Evolutionary conservation across 2,797 vertebrate genomes (phyloP), one percentile per base, ranked within the genome.

Genomic region (Enteromius treurensis): DNA sequence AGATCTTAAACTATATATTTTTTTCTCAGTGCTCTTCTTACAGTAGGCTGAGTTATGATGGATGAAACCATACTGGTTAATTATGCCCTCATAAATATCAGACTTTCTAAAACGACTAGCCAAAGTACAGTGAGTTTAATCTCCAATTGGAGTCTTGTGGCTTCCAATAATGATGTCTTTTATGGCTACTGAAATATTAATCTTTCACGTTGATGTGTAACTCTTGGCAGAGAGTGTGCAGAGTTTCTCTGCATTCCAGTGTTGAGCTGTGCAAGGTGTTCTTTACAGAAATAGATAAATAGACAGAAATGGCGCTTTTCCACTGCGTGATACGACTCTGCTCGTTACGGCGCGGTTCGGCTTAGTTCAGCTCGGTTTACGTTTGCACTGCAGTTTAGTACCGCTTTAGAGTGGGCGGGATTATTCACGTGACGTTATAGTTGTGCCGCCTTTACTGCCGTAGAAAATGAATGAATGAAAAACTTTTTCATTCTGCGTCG

Each of bases 171-270:
- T 53, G 10, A 77, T 64, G 34, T 69, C 37, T 83, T 86, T 65
- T 78, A 86, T 81, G 71, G 58, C 65, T 80, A 70, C 70, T 86
- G n/a, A 86, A 88, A 80, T 84, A 88, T 86, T 80, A 85, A 86
- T 79, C 23, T 0, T 80, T 83, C 62, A 79, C 26, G 29, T 21
- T 80, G 58, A 85, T 78, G 42, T 82, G 73, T 74, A 40, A 74
- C 47, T 80, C 17, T 80, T 58, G 32, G 37, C 62, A 40, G 8
- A 40, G 40, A 40, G 40, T 82, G 60, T n/a, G n/a, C 34, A 78
- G 7, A 64, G 17, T 47, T 73, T 62, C 26, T 47, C 26, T 2
- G 55, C 23, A 34, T 2, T 49, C 8, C 42, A 69, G 64, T 58
- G 64, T 79, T 75, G 2, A 13, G 74, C 81, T 86, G 76, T 71